These are phyloP conservation scores for Prunella fulvescens DNA, from an alignment of 2,113 vertebrate genomes.

Conservation along the genomic window DNA sequence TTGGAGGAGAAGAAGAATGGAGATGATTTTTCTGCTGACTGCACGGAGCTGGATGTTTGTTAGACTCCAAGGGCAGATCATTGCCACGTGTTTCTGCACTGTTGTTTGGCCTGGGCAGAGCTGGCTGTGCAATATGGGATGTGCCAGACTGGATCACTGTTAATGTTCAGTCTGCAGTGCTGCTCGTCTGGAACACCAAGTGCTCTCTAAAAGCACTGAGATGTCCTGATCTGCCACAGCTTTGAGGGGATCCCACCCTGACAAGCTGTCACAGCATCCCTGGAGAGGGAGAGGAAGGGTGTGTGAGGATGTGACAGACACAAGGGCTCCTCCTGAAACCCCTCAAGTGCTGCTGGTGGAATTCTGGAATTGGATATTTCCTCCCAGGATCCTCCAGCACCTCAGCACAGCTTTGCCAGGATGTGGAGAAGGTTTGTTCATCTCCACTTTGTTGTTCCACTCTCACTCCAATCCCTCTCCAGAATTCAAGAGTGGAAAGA, in stretches of 20 bases:
- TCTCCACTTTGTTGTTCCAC: not conserved
- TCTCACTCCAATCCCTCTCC: not conserved
- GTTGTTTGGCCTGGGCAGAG: not conserved
- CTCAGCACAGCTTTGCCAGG: not conserved
- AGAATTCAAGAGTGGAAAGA: not conserved
- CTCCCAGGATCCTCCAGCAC: not conserved
- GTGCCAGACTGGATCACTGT: not conserved
- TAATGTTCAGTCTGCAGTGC: fast-evolving
- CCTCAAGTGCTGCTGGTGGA: not conserved
- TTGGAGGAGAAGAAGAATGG: not conserved
- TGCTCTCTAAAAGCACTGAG: not conserved
- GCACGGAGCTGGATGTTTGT: not conserved
- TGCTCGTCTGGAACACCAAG: not conserved
- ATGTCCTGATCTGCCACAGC: not conserved
- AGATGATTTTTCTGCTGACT: not conserved
- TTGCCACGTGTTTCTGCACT: fast-evolving
- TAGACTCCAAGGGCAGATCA: fast-evolving
- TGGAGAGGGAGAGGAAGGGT: not conserved
- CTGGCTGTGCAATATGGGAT: not conserved
- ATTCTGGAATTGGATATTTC: fast-evolving
- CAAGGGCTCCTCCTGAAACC: not conserved
- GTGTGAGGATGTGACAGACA: not conserved
- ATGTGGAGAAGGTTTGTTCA: fast-evolving
- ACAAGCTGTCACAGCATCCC: not conserved
- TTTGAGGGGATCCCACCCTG: not conserved